phyloP scores from a whole-genome alignment of 2,113 vertebrate genomes.

The Colinus virginianus region DNA sequence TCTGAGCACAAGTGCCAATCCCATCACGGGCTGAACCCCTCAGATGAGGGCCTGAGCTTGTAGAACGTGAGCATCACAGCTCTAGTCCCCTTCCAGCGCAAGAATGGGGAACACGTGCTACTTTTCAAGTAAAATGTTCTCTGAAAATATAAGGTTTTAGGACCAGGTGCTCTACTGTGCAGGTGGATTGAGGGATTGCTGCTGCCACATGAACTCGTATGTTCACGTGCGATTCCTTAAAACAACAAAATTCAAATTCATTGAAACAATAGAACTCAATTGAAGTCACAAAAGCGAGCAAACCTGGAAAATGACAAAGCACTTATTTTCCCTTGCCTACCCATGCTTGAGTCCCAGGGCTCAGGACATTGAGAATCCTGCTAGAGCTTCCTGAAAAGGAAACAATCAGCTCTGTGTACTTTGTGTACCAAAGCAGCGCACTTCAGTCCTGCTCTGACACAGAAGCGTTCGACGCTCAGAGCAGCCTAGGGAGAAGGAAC shows the following conservation, averaged over 20 bases:
- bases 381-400: background rate
- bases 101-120: background rate
- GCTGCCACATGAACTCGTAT: background rate
- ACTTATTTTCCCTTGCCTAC: slow-evolving; percentile 18
- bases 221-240: slow-evolving; percentile 34
- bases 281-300: background rate
- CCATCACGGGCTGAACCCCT: rapidly evolving
- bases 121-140: background rate
- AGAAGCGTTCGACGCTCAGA: background rate
- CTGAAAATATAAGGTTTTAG: background rate
- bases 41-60: background rate
- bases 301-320: background rate
- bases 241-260: slow-evolving; percentile 37
- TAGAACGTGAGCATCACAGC: background rate
- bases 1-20: background rate
- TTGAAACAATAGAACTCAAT: slow-evolving; percentile 31
- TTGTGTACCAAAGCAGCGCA: background rate
- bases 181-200: background rate
- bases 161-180: background rate
- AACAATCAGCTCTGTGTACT: background rate
- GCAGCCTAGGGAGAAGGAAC: background rate
- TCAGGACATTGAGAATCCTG: background rate
- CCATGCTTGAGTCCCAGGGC: background rate
- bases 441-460: background rate
- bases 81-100: background rate